Percentiles rank a stretch among this genome's conserved stretches.
Conservation (phyloP, 1,140 invertebrate genomes). For the Frieseomelitta varia region DNA sequence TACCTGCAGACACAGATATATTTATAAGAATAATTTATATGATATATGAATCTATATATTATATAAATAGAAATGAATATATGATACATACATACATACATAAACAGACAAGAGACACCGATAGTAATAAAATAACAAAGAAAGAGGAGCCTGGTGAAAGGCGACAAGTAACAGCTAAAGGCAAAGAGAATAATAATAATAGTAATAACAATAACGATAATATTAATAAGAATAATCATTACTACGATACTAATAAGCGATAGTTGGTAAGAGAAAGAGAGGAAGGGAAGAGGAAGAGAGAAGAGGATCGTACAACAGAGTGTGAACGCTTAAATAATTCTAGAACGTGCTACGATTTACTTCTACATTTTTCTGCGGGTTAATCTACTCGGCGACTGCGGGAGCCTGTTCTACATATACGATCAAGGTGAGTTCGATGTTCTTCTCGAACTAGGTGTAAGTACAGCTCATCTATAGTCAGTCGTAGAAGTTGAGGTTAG, state of each 20-base stretch:
- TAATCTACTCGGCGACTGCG: conserved; percentile 34
- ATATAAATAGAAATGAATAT: background rate
- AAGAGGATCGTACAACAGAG: conserved; percentile 34
- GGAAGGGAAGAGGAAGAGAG: background rate
- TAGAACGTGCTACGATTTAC: conserved; percentile 41
- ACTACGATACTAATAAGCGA: background rate
- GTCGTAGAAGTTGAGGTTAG: too few species aligned
- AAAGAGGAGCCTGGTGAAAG: background rate
- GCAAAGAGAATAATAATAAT: conserved; percentile 36
- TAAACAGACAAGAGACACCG: background rate
- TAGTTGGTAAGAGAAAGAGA: background rate
- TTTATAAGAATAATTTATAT: conserved; percentile 73
- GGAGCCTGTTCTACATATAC: conserved; percentile 46
- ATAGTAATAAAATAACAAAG: conserved; percentile 28
- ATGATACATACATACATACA: background rate
- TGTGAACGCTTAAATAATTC: conserved; percentile 47
- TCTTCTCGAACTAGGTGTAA: background rate
- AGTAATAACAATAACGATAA: conserved; percentile 8
- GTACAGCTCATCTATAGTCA: too few species aligned
- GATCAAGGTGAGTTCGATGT: conserved; percentile 45
- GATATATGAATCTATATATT: conserved; percentile 24
- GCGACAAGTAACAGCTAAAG: conserved; percentile 13
- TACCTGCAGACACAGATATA: conserved; percentile 79
- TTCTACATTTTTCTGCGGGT: conserved; percentile 24
- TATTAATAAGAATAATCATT: conserved; percentile 14